Evolutionary conservation across 1,140 invertebrate genomes (phyloP).

Genomic region (Parapsyche elsis): DNA sequence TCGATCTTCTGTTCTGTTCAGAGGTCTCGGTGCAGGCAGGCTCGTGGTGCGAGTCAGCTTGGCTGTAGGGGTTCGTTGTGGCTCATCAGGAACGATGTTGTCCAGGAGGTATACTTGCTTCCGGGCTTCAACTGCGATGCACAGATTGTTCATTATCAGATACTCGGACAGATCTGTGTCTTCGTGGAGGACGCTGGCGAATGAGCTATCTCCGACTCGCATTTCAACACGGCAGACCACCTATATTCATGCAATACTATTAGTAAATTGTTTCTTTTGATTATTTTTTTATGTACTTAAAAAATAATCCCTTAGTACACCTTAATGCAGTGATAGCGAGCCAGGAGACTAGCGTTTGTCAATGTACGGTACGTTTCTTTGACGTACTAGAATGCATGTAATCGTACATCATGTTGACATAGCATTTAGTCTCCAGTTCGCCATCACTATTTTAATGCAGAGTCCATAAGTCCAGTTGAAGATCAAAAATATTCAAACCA

Average conservation of each 20-base stretch:
- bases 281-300: too few relatives aligned
- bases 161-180: slow-evolving; percentile 18
- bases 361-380: too few relatives aligned
- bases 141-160: background rate
- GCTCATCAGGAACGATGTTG: background rate
- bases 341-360: too few relatives aligned
- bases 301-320: too few relatives aligned
- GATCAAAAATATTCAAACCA: too few relatives aligned
- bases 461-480: too few relatives aligned
- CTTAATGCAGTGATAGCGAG: too few relatives aligned
- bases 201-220: background rate
- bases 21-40: slow-evolving; percentile 69
- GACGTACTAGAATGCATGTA: too few relatives aligned
- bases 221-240: background rate
- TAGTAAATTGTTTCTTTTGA: too few relatives aligned
- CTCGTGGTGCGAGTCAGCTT: slow-evolving; percentile 72
- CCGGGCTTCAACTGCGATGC: background rate
- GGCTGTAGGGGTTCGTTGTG: background rate
- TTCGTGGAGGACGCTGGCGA: background rate
- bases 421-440: too few relatives aligned
- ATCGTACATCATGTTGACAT: too few relatives aligned
- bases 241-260: background rate
- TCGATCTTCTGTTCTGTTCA: background rate
- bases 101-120: background rate
- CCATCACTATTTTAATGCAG: too few relatives aligned